Conservation (phyloP, 2,113 vertebrate genomes). For the Electrona antarctica region DNA sequence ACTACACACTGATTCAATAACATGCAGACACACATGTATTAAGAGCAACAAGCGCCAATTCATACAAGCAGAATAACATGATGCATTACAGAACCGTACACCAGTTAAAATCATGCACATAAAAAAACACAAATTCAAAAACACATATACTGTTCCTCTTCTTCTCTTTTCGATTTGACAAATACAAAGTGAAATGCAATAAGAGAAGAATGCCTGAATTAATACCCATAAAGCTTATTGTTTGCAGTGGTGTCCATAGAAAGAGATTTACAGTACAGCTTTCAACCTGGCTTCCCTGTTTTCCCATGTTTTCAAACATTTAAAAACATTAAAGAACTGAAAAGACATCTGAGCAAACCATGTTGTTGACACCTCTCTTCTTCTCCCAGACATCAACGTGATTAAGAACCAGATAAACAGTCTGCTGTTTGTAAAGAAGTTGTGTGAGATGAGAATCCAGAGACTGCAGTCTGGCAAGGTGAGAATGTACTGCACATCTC, state of each 20-base stretch:
- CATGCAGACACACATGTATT: neutral
- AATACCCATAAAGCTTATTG: neutral
- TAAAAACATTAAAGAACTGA: neutral
- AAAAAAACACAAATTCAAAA: no score
- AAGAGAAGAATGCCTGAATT: neutral
- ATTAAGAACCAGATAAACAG: conserved; percentile 99
- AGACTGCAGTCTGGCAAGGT: conserved; percentile 98
- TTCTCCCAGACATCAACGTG: conserved; percentile 91
- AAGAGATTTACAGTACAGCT: no score
- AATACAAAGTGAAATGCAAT: no score
- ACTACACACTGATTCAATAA: neutral
- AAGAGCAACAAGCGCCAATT: neutral
- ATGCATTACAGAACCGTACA: no score
- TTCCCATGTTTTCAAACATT: no score
- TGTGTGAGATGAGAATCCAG: conserved; percentile 98
- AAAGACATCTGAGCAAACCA: no score
- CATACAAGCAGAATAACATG: no score
- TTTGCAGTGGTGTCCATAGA: no score
- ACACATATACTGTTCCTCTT: no score
- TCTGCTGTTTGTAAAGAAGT: conserved; percentile 98
- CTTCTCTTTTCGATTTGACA: no score
- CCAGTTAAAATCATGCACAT: no score
- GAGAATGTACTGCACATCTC: conserved; percentile 55
- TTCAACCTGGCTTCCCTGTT: no score
- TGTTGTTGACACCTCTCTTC: conserved; percentile 25